Conservation (phyloP, 1,140 invertebrate species). For the Babylonia areolata region DNA sequence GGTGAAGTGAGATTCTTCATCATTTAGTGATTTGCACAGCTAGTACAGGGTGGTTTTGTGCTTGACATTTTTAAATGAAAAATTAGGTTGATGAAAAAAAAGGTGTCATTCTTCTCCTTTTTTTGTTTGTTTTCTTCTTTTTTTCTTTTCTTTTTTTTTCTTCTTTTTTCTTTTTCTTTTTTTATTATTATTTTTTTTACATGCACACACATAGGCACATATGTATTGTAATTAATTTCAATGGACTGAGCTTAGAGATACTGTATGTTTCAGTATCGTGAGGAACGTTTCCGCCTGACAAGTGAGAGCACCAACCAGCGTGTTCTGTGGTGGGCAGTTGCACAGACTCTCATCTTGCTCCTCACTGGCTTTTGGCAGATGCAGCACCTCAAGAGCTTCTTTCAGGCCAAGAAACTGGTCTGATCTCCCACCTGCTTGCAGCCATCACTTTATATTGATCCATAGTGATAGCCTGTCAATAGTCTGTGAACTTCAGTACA, state of each 20-base stretch:
- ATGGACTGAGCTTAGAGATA: too few relatives aligned
- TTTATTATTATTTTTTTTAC: not conserved
- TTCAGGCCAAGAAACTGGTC: slow-evolving; percentile 99
- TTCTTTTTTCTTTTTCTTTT: too few relatives aligned
- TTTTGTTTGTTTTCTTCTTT: too few relatives aligned
- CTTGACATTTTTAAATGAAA: too few relatives aligned
- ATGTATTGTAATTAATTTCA: not conserved
- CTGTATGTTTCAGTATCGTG: slow-evolving; percentile 87
- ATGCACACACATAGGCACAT: not conserved
- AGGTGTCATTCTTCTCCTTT: too few relatives aligned
- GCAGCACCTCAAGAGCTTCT: slow-evolving; percentile 99
- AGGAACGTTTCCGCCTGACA: slow-evolving; percentile 97
- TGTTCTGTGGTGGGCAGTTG: slow-evolving; percentile 98
- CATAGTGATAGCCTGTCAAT: not conserved
- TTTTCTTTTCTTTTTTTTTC: too few relatives aligned
- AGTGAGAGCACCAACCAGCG: slow-evolving; percentile 98
- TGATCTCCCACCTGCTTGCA: slow-evolving; percentile 79
- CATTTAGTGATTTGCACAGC: too few relatives aligned
- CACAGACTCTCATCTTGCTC: slow-evolving; percentile 92
- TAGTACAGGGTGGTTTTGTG: too few relatives aligned
- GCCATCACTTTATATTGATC: too few relatives aligned
- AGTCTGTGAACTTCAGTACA: too few relatives aligned
- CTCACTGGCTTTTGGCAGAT: slow-evolving; percentile 99
- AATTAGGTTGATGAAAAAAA: too few relatives aligned
- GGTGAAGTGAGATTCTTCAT: too few relatives aligned